Base-by-base conservation (phyloP, 2,888 invertebrate species). In the Nomada goodeniana region DNA sequence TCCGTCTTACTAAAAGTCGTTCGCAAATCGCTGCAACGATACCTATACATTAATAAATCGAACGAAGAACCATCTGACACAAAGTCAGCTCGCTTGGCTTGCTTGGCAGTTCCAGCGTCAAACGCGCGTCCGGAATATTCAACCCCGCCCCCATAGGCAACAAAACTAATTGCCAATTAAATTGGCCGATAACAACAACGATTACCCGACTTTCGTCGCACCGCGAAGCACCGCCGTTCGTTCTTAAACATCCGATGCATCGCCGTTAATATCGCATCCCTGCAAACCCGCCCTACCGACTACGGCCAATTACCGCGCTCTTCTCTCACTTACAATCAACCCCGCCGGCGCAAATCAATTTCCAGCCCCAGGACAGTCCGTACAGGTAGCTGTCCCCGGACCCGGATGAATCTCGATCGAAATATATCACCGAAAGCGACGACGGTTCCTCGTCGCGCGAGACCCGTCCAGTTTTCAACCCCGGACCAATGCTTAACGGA, bases 341-440 rank as follows among this genome's bases (percentile, higher is more conserved):
- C 29, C 26, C 15, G 4, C 9, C 18, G n/a, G 26, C 13, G 61
- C 44, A 53, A 78, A 74, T 71, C 63, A 71, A 71, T 71, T 71
- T 55, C 55, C 42, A 20, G 23, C 47, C 29, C 18, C 15, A 52
- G 29, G 15, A 61, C 20, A 23, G 50, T 20, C 23, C 47, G 11
- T 29, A 47, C 61, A 50, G 23, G 20, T 26, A 29, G n/a, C 20
- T 13, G 42, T 18, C 11, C 23, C 36, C 42, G 52, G 44, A 13
- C 29, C 65, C 44, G 23, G 52, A 74, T 61, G 47, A 76, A 57
- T 63, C 65, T 73, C 71, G 73, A 68, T 64, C 64, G 53, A 59
- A 69, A 72, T 81, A 72, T 59, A 79, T 81, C 59, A 68, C 10
- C 53, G 55, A 52, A 13, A 47, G 11, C 59, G n/a, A 18, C 79